phyloP scores from a whole-genome alignment of 2,113 vertebrate species.

The Acrocephalus arundinaceus region DNA sequence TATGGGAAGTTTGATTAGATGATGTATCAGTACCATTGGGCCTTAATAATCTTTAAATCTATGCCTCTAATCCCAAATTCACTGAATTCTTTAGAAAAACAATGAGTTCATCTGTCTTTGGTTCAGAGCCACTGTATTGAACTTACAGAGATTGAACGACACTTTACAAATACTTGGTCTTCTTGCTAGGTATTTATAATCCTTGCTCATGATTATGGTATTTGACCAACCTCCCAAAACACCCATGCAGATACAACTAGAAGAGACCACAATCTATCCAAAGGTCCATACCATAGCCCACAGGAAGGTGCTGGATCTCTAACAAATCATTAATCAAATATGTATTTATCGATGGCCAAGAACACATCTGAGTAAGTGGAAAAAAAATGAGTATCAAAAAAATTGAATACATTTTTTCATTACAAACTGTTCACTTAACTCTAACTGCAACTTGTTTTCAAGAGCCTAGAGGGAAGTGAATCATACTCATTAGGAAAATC shows the following conservation, averaged over 20 bases:
- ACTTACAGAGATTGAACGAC: neutral
- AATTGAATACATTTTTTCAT: neutral
- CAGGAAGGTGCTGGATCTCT: neutral
- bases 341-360: neutral
- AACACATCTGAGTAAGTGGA: neutral
- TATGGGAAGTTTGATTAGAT: neutral
- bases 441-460: constrained; percentile 21
- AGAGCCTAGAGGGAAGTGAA: neutral
- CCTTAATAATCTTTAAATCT: constrained; percentile 27
- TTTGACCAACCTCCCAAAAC: neutral
- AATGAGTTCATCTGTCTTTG: neutral
- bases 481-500: constrained; percentile 34
- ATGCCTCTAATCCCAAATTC: neutral
- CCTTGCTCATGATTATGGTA: neutral
- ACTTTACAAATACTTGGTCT: neutral
- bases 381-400: neutral
- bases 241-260: neutral
- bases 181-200: neutral
- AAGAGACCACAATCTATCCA: neutral
- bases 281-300: neutral
- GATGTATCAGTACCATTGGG: neutral
- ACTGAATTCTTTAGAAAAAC: constrained; percentile 19
- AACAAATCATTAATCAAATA: neutral
- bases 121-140: constrained; percentile 10
- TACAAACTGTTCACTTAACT: neutral